A percentile compares a stretch with the other conserved stretches of the same genome.
These are phyloP conservation scores for Clamator glandarius DNA, from an alignment of 2,797 vertebrate species.

Conservation along the genomic window DNA sequence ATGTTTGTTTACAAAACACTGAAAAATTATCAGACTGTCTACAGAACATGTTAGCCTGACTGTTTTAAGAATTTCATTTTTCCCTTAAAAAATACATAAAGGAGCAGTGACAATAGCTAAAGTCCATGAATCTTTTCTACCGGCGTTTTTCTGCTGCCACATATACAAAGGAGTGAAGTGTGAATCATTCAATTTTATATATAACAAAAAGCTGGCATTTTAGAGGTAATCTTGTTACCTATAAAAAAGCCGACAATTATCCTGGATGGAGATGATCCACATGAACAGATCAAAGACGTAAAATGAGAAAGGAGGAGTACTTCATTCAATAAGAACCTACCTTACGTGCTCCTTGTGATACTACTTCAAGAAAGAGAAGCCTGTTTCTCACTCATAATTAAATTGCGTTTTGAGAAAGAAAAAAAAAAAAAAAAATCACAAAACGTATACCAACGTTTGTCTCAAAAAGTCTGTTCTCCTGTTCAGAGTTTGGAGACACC, in stretches of 20 bases:
- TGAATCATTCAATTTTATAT: constrained; percentile 1
- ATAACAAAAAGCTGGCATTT: background rate
- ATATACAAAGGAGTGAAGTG: background rate
- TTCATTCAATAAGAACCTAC: background rate
- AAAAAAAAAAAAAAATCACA: background rate
- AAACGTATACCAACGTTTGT: background rate
- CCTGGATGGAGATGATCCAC: background rate
- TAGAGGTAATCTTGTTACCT: background rate
- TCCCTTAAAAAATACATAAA: background rate
- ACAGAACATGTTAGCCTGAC: background rate
- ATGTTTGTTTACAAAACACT: constrained; percentile 1
- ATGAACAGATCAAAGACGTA: background rate
- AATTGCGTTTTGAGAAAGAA: background rate
- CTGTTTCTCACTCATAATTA: background rate
- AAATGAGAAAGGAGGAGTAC: background rate
- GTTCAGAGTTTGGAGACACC: background rate
- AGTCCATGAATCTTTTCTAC: background rate
- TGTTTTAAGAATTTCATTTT: constrained; percentile 5
- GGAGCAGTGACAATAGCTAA: background rate
- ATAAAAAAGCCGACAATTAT: background rate
- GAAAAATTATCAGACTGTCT: constrained; percentile 20
- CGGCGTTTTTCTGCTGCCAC: background rate
- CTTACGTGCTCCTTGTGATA: background rate
- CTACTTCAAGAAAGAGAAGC: background rate
- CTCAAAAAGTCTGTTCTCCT: background rate